A percentile compares a stretch with the other conserved stretches of the same genome.
Conservation (phyloP, 1,140 invertebrate genomes). For the Neodiprion lecontei region DNA sequence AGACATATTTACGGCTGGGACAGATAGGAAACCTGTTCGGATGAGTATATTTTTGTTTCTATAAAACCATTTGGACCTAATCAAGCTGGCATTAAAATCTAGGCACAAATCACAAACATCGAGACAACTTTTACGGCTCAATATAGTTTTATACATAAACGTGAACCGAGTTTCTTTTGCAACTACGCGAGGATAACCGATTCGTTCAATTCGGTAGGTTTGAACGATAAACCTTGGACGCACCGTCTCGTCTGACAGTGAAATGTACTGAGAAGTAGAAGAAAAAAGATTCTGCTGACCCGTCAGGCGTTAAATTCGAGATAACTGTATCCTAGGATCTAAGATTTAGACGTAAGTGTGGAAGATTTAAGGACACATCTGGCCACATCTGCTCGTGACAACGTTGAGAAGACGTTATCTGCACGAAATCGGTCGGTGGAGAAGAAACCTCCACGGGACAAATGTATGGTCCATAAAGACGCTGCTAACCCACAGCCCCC, state of each 20-base stretch:
- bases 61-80: conserved; percentile 7
- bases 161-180: neutral
- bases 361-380: conserved; percentile 13
- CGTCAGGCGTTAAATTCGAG: conserved; percentile 3
- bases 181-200: neutral
- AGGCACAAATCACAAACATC: neutral
- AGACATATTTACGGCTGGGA: neutral
- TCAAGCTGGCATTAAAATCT: neutral
- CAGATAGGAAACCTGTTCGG: conserved; percentile 1
- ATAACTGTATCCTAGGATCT: conserved; percentile 8
- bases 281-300: neutral
- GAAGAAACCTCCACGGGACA: neutral
- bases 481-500: conserved; percentile 18
- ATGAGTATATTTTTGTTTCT: neutral
- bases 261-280: neutral
- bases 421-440: neutral
- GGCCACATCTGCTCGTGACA: conserved; percentile 5
- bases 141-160: neutral
- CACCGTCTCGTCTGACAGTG: neutral
- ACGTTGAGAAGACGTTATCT: neutral
- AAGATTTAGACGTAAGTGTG: conserved; percentile 5
- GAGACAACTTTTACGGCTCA: neutral
- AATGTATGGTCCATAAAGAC: conserved; percentile 14
- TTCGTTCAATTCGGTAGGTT: conserved; percentile 1
- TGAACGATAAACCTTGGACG: neutral